Percentiles rank a stretch among this genome's conserved stretches.
phyloP scores from a whole-genome alignment of 2,113 vertebrate genomes.

The Piaya cayana region DNA sequence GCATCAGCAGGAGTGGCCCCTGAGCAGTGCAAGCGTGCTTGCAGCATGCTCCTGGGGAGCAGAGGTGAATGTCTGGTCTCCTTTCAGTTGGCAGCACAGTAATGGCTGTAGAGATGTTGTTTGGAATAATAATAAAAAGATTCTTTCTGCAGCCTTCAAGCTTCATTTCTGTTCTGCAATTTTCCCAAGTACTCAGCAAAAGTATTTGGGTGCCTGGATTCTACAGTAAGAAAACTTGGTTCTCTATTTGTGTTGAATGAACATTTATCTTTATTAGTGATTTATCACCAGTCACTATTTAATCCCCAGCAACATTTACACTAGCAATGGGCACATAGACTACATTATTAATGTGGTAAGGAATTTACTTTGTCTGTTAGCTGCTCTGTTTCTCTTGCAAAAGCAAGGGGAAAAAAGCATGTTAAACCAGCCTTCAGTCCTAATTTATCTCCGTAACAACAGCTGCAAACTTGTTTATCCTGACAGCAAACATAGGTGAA shows the following conservation, averaged over 20 bases:
- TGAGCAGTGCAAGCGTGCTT: rapidly evolving
- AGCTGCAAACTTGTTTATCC: background rate
- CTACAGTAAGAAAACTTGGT: background rate
- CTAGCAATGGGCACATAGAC: background rate
- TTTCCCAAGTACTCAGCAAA: background rate
- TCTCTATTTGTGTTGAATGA: background rate
- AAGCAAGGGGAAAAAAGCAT: background rate
- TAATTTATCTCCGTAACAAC: background rate
- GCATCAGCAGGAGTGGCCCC: background rate
- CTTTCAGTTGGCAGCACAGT: background rate
- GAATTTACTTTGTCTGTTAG: background rate
- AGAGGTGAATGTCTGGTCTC: background rate
- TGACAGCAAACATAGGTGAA: background rate
- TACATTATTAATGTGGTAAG: background rate
- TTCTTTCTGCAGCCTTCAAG: background rate
- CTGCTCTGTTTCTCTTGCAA: background rate
- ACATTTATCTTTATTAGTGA: background rate
- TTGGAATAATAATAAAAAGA: background rate
- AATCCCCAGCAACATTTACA: background rate
- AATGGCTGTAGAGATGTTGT: background rate
- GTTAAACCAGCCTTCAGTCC: background rate
- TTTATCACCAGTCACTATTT: background rate
- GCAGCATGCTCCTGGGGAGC: rapidly evolving
- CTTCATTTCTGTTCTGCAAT: background rate
- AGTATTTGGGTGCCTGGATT: background rate